Conservation (phyloP, 2,113 vertebrate species). For the Istiophorus platypterus region DNA sequence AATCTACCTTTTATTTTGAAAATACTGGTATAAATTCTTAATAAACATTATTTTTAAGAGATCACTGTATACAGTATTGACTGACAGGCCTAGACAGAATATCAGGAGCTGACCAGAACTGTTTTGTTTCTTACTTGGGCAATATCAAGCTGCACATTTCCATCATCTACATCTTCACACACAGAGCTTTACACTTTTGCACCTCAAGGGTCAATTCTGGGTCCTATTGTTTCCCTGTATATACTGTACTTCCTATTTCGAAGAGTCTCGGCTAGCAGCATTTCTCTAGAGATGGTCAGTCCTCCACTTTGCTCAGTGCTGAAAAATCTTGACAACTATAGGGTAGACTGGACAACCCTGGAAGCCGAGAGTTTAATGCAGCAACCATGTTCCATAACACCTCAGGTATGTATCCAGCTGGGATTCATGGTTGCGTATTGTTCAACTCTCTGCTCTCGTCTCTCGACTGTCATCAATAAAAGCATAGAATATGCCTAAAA, state of each 20-base stretch:
- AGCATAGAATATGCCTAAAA: not conserved
- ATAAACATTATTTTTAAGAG: not conserved
- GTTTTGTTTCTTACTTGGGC: not conserved
- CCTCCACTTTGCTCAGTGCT: too few relatives aligned
- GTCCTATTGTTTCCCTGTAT: not conserved
- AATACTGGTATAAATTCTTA: not conserved
- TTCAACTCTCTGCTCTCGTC: not conserved
- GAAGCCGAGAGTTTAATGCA: not conserved
- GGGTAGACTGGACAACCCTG: too few relatives aligned
- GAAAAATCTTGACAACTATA: not conserved
- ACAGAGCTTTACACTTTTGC: not conserved
- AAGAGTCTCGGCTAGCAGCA: not conserved
- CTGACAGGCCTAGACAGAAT: not conserved
- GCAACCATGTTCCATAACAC: not conserved
- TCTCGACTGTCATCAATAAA: not conserved
- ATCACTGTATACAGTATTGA: not conserved
- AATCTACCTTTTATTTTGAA: conserved; percentile 9
- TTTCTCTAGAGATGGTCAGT: not conserved
- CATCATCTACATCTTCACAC: not conserved
- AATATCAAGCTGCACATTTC: not conserved
- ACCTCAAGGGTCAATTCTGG: not conserved
- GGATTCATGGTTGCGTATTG: too few relatives aligned
- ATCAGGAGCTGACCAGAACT: not conserved
- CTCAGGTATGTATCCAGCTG: too few relatives aligned
- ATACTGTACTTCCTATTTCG: not conserved